Conservation (phyloP, 1,140 invertebrate genomes). For the Ceratina australensis region DNA sequence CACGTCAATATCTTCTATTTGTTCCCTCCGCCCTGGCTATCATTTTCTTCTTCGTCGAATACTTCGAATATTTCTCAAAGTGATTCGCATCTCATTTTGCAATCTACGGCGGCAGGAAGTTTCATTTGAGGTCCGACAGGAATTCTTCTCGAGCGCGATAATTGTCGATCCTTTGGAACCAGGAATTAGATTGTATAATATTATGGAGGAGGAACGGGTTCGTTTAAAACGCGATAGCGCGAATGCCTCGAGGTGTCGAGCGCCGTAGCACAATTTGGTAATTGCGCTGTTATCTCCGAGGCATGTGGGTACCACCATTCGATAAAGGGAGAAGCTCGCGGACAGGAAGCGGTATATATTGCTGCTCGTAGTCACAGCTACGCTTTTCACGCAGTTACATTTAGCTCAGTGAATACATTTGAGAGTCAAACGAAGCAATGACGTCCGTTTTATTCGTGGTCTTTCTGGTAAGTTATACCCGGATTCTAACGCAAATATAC, state of each 20-base stretch:
- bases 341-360: conserved; percentile 30
- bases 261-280: conserved; percentile 30
- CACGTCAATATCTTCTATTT: not conserved
- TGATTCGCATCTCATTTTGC: too few species aligned
- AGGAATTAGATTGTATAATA: too few species aligned
- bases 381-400: conserved; percentile 1
- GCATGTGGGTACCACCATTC: conserved; percentile 67
- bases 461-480: conserved; percentile 28
- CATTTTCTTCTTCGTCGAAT: too few species aligned
- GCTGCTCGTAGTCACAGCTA: not conserved
- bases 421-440: not conserved
- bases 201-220: not conserved
- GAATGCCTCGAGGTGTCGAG: not conserved
- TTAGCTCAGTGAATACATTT: not conserved
- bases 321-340: conserved; percentile 52
- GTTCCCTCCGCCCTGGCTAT: not conserved
- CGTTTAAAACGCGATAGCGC: not conserved
- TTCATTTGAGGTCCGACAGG: too few species aligned
- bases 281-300: conserved; percentile 36
- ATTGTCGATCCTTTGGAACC: too few species aligned
- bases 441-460: not conserved
- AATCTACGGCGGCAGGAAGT: too few species aligned
- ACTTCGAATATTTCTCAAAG: too few species aligned
- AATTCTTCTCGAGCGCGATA: too few species aligned
- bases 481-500: too few species aligned